Conservation (phyloP, 1,140 invertebrate genomes). For the Phocides pigmalion region DNA sequence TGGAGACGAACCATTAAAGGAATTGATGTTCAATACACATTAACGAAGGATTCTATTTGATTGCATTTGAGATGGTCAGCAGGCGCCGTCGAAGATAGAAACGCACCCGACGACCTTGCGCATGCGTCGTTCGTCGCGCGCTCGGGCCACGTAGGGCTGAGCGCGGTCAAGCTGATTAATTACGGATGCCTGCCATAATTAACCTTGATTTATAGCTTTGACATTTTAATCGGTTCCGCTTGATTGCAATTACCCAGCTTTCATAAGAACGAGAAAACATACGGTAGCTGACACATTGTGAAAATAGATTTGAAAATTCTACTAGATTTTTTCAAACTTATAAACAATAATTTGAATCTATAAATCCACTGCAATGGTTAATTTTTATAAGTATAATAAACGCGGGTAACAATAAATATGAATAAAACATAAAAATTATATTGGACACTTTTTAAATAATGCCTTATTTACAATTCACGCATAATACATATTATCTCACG, state of each 20-base stretch:
- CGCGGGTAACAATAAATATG: too few relatives aligned
- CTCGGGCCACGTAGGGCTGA: slow-evolving; percentile 16
- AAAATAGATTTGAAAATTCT: neutral
- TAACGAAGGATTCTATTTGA: slow-evolving; percentile 51
- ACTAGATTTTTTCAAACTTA: neutral
- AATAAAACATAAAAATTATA: too few relatives aligned
- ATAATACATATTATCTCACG: too few relatives aligned
- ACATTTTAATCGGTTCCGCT: slow-evolving; percentile 34
- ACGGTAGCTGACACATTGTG: neutral
- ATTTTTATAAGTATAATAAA: too few relatives aligned
- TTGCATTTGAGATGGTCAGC: slow-evolving; percentile 44
- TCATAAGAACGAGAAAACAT: slow-evolving; percentile 11
- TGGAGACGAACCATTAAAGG: slow-evolving; percentile 37
- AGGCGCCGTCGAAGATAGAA: slow-evolving; percentile 65
- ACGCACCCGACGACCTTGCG: slow-evolving; percentile 76
- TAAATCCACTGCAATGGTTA: too few relatives aligned
- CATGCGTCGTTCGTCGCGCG: slow-evolving; percentile 58
- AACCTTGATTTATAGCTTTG: slow-evolving; percentile 33
- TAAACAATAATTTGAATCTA: too few relatives aligned
- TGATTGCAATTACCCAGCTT: slow-evolving; percentile 18
- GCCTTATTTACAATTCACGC: too few relatives aligned
- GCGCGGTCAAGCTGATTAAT: slow-evolving; percentile 25
- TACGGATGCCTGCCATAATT: slow-evolving; percentile 26
- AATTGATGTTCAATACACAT: slow-evolving; percentile 49
- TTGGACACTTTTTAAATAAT: too few relatives aligned